A percentile compares a stretch with the other conserved stretches of the same genome.
These are phyloP conservation scores for Myotis myotis DNA, from an alignment of 2,797 vertebrate species.

Conservation along the genomic window DNA sequence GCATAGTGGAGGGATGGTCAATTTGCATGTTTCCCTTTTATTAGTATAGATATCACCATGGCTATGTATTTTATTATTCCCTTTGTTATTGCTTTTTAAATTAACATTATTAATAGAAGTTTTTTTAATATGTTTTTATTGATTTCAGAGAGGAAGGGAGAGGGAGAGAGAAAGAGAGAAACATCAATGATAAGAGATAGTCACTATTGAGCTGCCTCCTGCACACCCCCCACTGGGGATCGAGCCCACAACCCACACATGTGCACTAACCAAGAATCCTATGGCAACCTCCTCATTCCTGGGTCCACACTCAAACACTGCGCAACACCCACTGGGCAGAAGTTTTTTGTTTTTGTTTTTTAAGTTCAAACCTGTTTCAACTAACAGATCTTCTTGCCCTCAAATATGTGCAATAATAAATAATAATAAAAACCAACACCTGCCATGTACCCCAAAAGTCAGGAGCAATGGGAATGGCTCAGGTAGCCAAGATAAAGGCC, in stretches of 20 bases:
- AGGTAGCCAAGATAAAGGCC: not conserved
- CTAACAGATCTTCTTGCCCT: not conserved
- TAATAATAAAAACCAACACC: not conserved
- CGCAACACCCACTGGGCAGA: too few relatives aligned
- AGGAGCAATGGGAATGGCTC: not conserved
- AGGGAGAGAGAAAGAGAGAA: too few relatives aligned
- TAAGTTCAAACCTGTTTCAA: not conserved
- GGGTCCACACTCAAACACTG: too few relatives aligned
- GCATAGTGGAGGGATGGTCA: rapidly evolving
- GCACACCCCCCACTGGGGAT: too few relatives aligned
- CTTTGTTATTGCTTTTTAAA: not conserved
- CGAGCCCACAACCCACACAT: too few relatives aligned
- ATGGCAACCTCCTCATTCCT: too few relatives aligned
- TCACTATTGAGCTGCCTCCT: too few relatives aligned
- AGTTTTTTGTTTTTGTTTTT: not conserved
- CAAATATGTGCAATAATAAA: too few relatives aligned
- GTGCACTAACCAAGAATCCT: too few relatives aligned
- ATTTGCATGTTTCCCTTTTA: too few relatives aligned
- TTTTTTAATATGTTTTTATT: not conserved
- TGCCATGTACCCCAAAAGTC: not conserved
- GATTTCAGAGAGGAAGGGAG: too few relatives aligned
- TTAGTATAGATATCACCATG: not conserved
- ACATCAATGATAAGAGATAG: too few relatives aligned
- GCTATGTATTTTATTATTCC: not conserved
- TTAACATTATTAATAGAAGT: not conserved